Base-by-base conservation (phyloP, 1,140 invertebrate genomes). In the Bombyx mori region DNA sequence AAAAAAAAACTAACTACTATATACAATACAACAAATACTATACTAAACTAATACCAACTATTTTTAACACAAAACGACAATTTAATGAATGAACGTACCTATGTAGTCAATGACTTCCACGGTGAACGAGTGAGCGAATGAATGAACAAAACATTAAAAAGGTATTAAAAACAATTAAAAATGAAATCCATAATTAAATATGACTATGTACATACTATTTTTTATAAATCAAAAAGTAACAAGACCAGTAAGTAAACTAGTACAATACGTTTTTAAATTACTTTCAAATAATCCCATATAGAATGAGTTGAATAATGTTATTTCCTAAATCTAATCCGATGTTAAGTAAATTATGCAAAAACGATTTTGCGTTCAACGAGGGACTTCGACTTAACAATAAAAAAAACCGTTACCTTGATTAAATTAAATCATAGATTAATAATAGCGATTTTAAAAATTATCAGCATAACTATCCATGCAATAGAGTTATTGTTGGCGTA, bases 41-140 rank as follows among this genome's bases (percentile, higher is more conserved):
- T 18, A 18, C 12, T 18, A 18, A 18, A 18, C 3, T 12, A 9
- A 46, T 46, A 46, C 45, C n/a, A 46, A 9, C 2, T 9, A 8
- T 8, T 46, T 12, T 9, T 3, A 46, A 46, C 45, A 46, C 6
- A 46, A 8, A 3, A 12, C 45, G n/a, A 8, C 8, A 46, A 12
- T 6, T 3, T 35, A 35, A 35, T 35, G 2, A 35, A 61, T 61
- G 59, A 54, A 74, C 73, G 57, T 79, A 76, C 73, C 71, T 10
- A 60, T 56, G n/a, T 60, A 3, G 2, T 35, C 52, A 61, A 66
- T 68, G 42, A 73, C 75, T 76, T 66, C 68, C 63, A 51, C 60
- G 64, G 42, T 57, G 64, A 67, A 63, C 49, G 69, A 66, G 59
- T 54, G 63, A 62, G 50, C 42, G 46, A 12, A 26, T 65, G 65